These are phyloP conservation scores for Panthera leo DNA, from an alignment of 2,113 vertebrate species.

Conservation along the genomic window DNA sequence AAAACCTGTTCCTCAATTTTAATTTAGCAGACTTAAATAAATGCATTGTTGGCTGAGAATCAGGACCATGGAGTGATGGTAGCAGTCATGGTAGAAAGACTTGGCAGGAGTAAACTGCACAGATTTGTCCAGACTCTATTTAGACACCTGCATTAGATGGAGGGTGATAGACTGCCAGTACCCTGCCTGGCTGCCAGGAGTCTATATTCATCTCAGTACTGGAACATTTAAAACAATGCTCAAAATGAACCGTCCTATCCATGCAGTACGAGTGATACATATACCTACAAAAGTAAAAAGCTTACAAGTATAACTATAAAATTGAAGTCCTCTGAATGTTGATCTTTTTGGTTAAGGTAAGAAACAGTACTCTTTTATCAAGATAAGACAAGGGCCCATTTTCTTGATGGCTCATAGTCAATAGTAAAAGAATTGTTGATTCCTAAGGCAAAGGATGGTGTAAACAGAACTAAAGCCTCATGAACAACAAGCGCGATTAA, in stretches of 20 bases:
- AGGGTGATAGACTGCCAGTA: conserved; percentile 59
- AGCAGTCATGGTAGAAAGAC: conserved; percentile 55
- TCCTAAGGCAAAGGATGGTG: conserved; percentile 46
- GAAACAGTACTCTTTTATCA: neutral
- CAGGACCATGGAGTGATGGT: conserved; percentile 58
- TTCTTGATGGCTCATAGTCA: neutral
- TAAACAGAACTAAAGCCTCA: conserved; percentile 26
- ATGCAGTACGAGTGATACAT: neutral
- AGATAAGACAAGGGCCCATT: neutral
- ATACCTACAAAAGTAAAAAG: neutral
- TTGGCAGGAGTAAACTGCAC: conserved; percentile 64
- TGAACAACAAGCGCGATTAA: neutral
- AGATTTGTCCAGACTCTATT: conserved; percentile 66
- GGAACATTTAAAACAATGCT: conserved; percentile 42
- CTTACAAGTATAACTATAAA: neutral
- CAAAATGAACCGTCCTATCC: neutral
- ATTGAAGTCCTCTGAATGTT: neutral
- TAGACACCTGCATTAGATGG: conserved; percentile 61
- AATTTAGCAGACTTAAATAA: conserved; percentile 65
- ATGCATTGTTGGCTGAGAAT: conserved; percentile 53
- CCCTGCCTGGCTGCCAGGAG: conserved; percentile 52
- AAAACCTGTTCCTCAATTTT: conserved; percentile 60
- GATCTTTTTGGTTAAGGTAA: conserved; percentile 9
- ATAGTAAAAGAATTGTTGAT: conserved; percentile 34
- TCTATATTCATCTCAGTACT: conserved; percentile 48